Evolutionary conservation across 2,113 vertebrate species (phyloP).

Genomic region (Leptocoma aspasia): DNA sequence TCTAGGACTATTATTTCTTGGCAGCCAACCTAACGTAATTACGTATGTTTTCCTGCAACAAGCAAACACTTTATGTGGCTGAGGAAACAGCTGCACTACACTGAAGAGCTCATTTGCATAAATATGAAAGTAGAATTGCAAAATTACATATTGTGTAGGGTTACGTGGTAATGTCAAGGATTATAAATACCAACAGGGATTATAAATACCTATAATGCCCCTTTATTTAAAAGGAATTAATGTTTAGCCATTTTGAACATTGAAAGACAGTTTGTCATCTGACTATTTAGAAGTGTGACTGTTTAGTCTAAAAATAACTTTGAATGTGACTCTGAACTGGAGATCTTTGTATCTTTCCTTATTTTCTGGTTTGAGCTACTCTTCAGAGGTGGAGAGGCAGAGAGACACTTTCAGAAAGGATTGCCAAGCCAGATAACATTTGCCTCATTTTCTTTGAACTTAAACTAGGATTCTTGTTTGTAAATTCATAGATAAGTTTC

Average conservation of each 20-base stretch:
- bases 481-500: not conserved
- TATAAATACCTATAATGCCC: not conserved
- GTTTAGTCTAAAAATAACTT: not conserved
- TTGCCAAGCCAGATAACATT: not conserved
- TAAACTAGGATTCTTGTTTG: not conserved
- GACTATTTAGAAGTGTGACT: not conserved
- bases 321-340: not conserved
- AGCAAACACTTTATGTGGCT: conserved; percentile 43
- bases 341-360: not conserved
- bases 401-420: not conserved
- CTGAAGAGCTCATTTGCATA: conserved; percentile 11
- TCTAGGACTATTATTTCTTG: conserved; percentile 61
- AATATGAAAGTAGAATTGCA: conserved; percentile 24
- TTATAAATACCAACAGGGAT: conserved; percentile 13
- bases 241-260: not conserved
- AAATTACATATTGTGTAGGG: not conserved
- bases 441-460: not conserved
- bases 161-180: not conserved
- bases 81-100: conserved; percentile 51
- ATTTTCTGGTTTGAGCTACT: not conserved
- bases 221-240: not conserved
- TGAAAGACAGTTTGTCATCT: not conserved
- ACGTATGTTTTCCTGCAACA: conserved; percentile 54
- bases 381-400: not conserved
- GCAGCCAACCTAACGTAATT: conserved; percentile 58